phyloP scores from a whole-genome alignment of 37 sponge, comb jelly and placozoan species.

The Petrosia ficiformis region DNA sequence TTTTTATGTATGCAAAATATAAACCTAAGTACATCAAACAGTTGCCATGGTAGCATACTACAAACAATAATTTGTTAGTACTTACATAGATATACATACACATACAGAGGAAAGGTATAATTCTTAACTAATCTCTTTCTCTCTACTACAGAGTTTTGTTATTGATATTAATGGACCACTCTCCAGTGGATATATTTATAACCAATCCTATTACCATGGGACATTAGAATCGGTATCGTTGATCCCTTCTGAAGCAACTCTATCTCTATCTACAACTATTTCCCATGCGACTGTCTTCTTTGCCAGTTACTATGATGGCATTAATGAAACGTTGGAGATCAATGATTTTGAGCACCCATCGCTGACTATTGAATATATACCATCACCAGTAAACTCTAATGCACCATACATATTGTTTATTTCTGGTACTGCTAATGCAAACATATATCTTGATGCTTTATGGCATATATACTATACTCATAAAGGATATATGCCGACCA shows the following conservation, averaged over 20 bases:
- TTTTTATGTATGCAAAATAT: too few species aligned
- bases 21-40: too few species aligned
- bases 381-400: neutral
- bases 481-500: slow-evolving; percentile 32
- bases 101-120: too few species aligned
- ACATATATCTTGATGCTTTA: slow-evolving; percentile 47
- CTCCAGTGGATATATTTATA: slow-evolving; percentile 1
- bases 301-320: slow-evolving; percentile 32
- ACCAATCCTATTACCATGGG: slow-evolving; percentile 44
- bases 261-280: slow-evolving; percentile 30
- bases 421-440: slow-evolving; percentile 38
- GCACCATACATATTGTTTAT: slow-evolving; percentile 24
- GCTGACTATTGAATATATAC: slow-evolving; percentile 1
- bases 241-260: slow-evolving; percentile 6
- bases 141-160: neutral
- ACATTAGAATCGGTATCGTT: slow-evolving; percentile 37
- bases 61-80: too few species aligned
- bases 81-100: too few species aligned
- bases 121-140: too few species aligned
- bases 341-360: slow-evolving; percentile 20
- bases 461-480: slow-evolving; percentile 46
- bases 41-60: too few species aligned
- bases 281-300: slow-evolving; percentile 48
- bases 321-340: slow-evolving; percentile 22
- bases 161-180: slow-evolving; percentile 42